Conservation (phyloP, 2,797 vertebrate genomes). For the Pantherophis vulpinus region DNA sequence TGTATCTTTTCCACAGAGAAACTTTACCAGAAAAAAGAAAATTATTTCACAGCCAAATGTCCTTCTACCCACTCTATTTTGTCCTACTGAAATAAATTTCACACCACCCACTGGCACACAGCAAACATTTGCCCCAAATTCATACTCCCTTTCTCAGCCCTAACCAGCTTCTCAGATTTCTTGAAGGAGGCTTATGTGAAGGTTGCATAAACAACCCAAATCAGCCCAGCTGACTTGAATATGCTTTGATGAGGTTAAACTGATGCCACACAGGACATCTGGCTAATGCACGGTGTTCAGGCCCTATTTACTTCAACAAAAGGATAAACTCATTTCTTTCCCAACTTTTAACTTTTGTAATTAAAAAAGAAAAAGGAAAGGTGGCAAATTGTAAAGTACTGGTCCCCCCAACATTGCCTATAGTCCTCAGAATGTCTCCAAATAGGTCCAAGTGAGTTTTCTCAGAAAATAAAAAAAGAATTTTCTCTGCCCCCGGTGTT, state of each 20-base stretch:
- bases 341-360: background rate
- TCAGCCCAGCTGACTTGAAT: background rate
- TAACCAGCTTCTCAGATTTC: background rate
- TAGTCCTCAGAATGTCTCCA: background rate
- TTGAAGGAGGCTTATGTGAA: background rate
- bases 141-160: background rate
- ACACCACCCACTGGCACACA: background rate
- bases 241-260: background rate
- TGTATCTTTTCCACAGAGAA: background rate
- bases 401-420: background rate
- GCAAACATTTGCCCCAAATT: background rate
- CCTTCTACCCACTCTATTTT: slow-evolving; percentile 10
- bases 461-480: background rate
- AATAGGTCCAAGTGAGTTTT: background rate
- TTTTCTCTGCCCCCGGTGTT: background rate
- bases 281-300: background rate
- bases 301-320: background rate
- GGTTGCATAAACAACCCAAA: background rate
- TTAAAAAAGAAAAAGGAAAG: background rate
- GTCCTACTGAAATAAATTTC: slow-evolving; percentile 22
- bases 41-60: slow-evolving; percentile 5
- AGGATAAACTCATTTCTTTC: background rate
- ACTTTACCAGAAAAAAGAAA: background rate
- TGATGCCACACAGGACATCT: too few relatives aligned
- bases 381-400: background rate